These are phyloP conservation scores for Boulengeromyrus knoepffleri DNA, from an alignment of 2,113 vertebrate genomes.

Conservation along the genomic window DNA sequence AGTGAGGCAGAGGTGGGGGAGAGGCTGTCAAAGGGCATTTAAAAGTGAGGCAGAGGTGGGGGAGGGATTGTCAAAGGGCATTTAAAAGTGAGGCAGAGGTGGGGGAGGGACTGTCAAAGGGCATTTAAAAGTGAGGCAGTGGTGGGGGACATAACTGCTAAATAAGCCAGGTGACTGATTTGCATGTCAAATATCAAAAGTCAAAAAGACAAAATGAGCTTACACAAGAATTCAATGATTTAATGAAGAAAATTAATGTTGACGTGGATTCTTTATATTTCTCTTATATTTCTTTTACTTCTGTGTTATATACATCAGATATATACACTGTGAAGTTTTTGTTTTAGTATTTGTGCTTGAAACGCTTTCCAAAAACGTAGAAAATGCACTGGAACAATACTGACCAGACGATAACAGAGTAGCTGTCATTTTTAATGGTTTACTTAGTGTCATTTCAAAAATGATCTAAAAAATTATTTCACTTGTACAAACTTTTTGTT, in stretches of 20 bases:
- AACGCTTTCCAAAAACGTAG: not conserved
- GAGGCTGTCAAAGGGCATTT: not conserved
- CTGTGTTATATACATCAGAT: not conserved
- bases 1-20: not conserved
- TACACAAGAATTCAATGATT: not conserved
- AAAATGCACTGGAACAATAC: not conserved
- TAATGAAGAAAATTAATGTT: not conserved
- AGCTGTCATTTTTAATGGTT: not conserved
- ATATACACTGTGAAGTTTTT: not conserved
- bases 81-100: not conserved
- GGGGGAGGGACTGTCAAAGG: not conserved
- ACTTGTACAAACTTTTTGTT: not conserved
- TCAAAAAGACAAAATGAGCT: not conserved
- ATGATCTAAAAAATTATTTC: not conserved
- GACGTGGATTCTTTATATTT: not conserved
- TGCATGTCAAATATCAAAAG: not conserved
- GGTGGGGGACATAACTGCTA: not conserved
- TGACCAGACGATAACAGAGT: not conserved
- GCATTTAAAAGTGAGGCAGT: not conserved
- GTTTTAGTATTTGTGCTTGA: not conserved
- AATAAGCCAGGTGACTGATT: not conserved
- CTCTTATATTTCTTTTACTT: not conserved
- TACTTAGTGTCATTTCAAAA: not conserved
- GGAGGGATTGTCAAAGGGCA: not conserved
- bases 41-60: not conserved